Evolutionary conservation across 1,140 invertebrate genomes (phyloP).

Genomic region (Probaryconus sp.): DNA sequence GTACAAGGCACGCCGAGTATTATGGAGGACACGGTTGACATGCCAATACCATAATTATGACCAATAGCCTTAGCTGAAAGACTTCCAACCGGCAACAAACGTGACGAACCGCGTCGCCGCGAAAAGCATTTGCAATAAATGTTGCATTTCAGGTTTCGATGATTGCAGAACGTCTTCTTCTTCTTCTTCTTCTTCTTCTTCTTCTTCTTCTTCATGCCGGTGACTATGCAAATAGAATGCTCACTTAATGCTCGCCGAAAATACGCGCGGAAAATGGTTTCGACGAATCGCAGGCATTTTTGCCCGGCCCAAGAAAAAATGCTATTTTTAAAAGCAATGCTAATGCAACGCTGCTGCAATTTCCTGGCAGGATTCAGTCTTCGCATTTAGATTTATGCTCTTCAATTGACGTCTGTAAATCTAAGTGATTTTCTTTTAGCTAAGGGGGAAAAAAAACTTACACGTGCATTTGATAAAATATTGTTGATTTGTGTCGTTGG

Average conservation of each 20-base stretch:
- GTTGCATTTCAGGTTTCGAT: constrained; percentile 31
- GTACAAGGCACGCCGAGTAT: constrained; percentile 18
- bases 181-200: no score
- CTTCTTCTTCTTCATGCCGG: constrained; percentile 15
- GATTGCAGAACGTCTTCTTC: constrained; percentile 38
- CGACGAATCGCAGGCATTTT: constrained; percentile 57
- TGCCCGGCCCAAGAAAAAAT: constrained; percentile 47
- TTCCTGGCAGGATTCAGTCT: constrained; percentile 27
- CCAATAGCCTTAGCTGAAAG: constrained; percentile 52
- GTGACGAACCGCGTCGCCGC: constrained; percentile 39
- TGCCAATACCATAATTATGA: constrained; percentile 65
- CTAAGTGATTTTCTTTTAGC: no score
- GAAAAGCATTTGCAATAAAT: constrained; percentile 42
- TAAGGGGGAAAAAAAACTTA: no score
- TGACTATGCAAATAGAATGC: constrained; percentile 54
- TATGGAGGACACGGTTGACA: constrained; percentile 64
- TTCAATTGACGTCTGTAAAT: no score
- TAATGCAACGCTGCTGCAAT: constrained; percentile 42
- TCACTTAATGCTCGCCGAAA: constrained; percentile 46
- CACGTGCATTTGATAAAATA: no score
- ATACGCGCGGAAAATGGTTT: constrained; percentile 60
- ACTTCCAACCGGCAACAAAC: constrained; percentile 47
- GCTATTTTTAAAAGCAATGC: constrained; percentile 50
- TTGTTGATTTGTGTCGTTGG: no score
- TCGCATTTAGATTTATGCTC: no score